Evolutionary conservation across 2,797 vertebrate species (phyloP).

Genomic region (Ptychobarbus kaznakovi): DNA sequence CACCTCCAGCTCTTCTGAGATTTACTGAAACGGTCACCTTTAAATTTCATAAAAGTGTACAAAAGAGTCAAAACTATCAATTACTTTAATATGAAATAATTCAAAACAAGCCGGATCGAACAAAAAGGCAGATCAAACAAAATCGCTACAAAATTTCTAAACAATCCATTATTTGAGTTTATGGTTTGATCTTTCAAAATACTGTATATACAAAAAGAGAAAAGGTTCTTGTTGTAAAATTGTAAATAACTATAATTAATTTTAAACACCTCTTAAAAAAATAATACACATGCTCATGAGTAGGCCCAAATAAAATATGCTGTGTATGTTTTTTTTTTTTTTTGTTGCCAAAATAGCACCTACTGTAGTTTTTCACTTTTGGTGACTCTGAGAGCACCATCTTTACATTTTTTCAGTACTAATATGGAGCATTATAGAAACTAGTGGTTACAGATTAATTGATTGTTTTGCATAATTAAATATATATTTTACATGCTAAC

Average conservation of each 20-base stretch:
- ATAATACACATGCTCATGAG: neutral
- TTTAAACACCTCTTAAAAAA: neutral
- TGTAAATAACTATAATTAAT: neutral
- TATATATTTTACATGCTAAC: neutral
- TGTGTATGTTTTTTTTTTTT: too few species aligned
- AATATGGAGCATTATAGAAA: neutral
- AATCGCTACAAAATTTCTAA: neutral
- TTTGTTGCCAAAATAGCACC: neutral
- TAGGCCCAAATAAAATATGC: too few species aligned
- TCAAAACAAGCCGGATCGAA: neutral
- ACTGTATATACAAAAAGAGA: neutral
- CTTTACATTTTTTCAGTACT: neutral
- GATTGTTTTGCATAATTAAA: neutral
- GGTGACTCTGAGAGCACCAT: neutral
- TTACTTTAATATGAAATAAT: slow-evolving; percentile 10
- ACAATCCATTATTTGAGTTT: neutral
- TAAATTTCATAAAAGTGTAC: neutral
- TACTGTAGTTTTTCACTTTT: neutral
- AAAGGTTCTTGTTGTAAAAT: neutral
- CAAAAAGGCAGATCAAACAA: neutral
- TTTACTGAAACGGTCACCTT: neutral
- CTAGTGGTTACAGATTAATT: neutral
- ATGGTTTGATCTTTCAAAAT: neutral
- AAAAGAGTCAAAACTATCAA: neutral
- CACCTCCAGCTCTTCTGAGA: neutral